A percentile compares a stretch with the other conserved stretches of the same genome.
Evolutionary conservation across 2,888 invertebrate genomes (phyloP).

Genomic region (Heteromyza rotundicornis): DNA sequence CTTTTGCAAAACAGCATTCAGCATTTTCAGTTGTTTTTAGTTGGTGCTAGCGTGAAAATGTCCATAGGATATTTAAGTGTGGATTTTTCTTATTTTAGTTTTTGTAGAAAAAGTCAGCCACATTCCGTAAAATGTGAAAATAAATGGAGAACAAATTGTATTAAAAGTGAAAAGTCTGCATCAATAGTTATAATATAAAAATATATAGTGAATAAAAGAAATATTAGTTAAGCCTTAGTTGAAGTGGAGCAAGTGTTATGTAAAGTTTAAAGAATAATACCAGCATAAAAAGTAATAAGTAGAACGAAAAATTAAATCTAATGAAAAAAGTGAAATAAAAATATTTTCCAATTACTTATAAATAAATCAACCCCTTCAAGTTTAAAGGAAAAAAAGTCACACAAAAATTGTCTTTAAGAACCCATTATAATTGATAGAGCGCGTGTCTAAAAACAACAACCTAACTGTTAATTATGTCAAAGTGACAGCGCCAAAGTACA

Average conservation of each 20-base stretch:
- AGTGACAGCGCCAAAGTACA: background rate
- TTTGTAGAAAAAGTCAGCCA: too few species aligned
- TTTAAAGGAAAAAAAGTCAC: background rate
- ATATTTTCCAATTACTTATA: background rate
- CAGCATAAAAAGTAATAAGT: background rate
- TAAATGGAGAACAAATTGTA: too few species aligned
- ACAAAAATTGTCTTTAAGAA: background rate
- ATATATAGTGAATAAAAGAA: too few species aligned
- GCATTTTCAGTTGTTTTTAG: background rate
- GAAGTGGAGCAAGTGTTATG: too few species aligned
- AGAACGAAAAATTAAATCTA: background rate
- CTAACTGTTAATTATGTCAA: background rate
- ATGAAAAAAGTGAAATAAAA: background rate
- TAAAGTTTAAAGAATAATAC: too few species aligned
- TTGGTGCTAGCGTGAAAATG: background rate
- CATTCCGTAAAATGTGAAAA: too few species aligned
- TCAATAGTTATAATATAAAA: too few species aligned
- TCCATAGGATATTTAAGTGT: background rate
- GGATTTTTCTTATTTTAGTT: background rate
- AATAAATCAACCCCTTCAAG: too few species aligned
- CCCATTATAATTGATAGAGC: background rate
- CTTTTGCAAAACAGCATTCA: background rate
- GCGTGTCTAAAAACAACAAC: background rate
- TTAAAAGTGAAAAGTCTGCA: too few species aligned
- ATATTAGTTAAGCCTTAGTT: too few species aligned